Evolutionary conservation across 1,140 invertebrate genomes (phyloP).

Genomic region (Pseudobourletiella spinata): DNA sequence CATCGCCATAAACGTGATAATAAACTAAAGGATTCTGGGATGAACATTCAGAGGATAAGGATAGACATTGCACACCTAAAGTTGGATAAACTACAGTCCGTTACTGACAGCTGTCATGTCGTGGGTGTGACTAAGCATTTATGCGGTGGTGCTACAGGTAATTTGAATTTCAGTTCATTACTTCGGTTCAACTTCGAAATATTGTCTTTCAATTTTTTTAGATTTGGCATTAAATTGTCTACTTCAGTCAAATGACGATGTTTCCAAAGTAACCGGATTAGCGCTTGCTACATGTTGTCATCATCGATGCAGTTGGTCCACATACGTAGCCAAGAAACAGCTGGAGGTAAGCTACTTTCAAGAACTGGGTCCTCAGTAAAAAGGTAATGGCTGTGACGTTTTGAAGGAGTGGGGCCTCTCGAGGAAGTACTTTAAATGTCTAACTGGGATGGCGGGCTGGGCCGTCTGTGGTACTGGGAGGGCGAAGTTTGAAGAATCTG

Average conservation of each 20-base stretch:
- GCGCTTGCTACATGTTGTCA: slow-evolving; percentile 79
- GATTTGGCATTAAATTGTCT: slow-evolving; percentile 64
- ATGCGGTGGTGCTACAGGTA: slow-evolving; percentile 72
- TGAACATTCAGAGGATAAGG: slow-evolving; percentile 52
- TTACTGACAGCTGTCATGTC: slow-evolving; percentile 44
- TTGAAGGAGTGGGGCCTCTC: slow-evolving; percentile 49
- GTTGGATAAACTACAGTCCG: slow-evolving; percentile 49
- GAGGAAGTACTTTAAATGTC: slow-evolving; percentile 58
- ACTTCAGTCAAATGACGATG: slow-evolving; percentile 38
- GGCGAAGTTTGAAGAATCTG: slow-evolving; percentile 11
- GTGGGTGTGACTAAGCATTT: slow-evolving; percentile 76
- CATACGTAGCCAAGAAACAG: slow-evolving; percentile 58
- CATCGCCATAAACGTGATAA: slow-evolving; percentile 73
- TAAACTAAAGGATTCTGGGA: slow-evolving; percentile 49
- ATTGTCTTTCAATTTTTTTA: no score
- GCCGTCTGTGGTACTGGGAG: slow-evolving; percentile 61
- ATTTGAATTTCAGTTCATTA: no score
- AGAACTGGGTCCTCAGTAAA: no score
- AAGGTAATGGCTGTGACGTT: no score
- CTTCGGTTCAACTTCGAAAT: no score
- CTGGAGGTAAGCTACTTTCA: slow-evolving; percentile 48
- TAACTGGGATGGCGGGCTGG: slow-evolving; percentile 73
- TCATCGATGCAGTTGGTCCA: slow-evolving; percentile 62
- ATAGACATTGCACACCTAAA: slow-evolving; percentile 64
- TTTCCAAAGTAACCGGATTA: slow-evolving; percentile 48